Evolutionary conservation across 1,140 invertebrate genomes (phyloP).

Genomic region (Drosophila murphyi): DNA sequence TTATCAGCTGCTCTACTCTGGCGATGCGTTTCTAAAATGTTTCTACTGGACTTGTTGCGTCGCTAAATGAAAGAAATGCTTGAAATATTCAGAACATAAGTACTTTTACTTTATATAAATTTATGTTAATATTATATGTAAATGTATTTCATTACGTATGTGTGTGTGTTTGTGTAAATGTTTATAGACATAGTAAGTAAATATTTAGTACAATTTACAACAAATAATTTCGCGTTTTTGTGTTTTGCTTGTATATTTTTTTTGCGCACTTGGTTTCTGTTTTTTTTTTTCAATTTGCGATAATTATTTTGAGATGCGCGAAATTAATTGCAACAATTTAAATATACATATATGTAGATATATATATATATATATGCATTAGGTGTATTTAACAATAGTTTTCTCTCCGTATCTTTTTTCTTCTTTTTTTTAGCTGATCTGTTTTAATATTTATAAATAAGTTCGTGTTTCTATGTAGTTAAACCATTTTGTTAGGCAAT

Average conservation of each 20-base stretch:
- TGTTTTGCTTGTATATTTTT: constrained; percentile 4
- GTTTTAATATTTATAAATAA: constrained; percentile 43
- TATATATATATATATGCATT: constrained; percentile 42
- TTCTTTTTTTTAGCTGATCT: constrained; percentile 32
- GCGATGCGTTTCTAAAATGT: background rate
- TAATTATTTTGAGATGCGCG: constrained; percentile 56
- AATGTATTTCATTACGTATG: constrained; percentile 50
- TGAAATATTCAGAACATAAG: constrained; percentile 51
- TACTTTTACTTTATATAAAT: constrained; percentile 41
- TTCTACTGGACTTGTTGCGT: background rate
- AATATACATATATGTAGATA: constrained; percentile 47
- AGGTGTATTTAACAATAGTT: constrained; percentile 51
- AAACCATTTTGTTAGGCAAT: constrained; percentile 72
- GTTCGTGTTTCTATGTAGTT: constrained; percentile 45
- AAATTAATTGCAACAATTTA: constrained; percentile 59
- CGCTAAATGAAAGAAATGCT: constrained; percentile 29
- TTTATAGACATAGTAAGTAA: constrained; percentile 50
- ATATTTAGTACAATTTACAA: constrained; percentile 74
- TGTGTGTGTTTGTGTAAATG: constrained; percentile 28
- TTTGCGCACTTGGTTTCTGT: constrained; percentile 39
- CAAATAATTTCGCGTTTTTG: constrained; percentile 67
- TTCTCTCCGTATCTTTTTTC: constrained; percentile 28
- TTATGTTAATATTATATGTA: constrained; percentile 50
- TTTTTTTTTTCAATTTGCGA: constrained; percentile 40
- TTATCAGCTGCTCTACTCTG: background rate